A percentile compares a stretch with the other conserved stretches of the same genome.
phyloP scores from a whole-genome alignment of 2,113 vertebrate genomes.

The Colaptes auratus region DNA sequence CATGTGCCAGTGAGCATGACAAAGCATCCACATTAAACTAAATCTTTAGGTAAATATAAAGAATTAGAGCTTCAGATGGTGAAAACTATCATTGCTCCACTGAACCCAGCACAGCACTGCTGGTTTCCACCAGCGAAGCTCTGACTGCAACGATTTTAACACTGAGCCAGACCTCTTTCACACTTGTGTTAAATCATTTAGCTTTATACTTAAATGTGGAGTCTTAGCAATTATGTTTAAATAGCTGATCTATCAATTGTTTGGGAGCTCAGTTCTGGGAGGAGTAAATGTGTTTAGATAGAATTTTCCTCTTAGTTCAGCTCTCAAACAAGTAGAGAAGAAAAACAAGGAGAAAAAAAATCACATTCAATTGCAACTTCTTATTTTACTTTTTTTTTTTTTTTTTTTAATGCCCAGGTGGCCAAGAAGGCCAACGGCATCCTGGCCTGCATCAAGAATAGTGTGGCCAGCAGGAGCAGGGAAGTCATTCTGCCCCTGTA shows the following conservation, averaged over 20 bases:
- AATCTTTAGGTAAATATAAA: conserved; percentile 25
- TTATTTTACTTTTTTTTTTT: not conserved
- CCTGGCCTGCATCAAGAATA: too few species aligned
- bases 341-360: not conserved
- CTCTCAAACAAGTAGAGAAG: not conserved
- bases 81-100: not conserved
- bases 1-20: not conserved
- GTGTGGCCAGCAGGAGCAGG: too few species aligned
- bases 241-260: not conserved
- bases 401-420: not conserved
- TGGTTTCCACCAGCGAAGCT: not conserved
- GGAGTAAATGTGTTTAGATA: not conserved
- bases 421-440: too few species aligned
- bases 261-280: not conserved
- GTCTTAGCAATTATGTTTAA: not conserved
- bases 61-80: not conserved
- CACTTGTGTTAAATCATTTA: not conserved
- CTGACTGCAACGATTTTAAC: not conserved
- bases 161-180: not conserved
- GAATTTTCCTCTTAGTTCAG: not conserved
- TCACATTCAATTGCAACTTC: not conserved
- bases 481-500: too few species aligned
- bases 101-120: not conserved
- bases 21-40: not conserved
- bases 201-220: not conserved